Evolutionary conservation across 1,140 invertebrate species (phyloP).

Genomic region (Zaprionus camerounensis): DNA sequence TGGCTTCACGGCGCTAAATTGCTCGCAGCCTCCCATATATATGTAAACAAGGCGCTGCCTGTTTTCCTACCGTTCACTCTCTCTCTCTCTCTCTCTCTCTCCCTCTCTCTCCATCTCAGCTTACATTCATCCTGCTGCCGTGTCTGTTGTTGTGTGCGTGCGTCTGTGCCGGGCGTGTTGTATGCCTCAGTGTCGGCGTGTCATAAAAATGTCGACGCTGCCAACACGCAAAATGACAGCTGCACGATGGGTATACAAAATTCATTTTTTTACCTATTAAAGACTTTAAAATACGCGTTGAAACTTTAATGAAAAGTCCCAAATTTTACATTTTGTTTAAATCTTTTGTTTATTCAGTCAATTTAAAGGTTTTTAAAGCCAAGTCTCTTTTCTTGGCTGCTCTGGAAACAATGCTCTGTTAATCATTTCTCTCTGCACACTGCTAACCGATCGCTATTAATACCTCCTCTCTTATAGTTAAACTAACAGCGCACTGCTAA

Average conservation of each 20-base stretch:
- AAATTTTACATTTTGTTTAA: conserved; percentile 1
- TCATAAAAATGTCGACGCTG: conserved; percentile 69
- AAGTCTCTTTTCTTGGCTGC: not conserved
- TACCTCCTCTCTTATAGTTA: not conserved
- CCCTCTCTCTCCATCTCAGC: not conserved
- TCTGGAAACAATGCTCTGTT: not conserved
- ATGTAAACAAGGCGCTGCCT: conserved; percentile 35
- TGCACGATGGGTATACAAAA: conserved; percentile 47
- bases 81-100: not conserved
- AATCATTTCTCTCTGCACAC: no score
- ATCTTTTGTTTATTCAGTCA: not conserved
- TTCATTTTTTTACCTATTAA: not conserved
- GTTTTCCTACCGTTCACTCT: not conserved
- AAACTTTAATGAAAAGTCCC: not conserved
- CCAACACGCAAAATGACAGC: conserved; percentile 46
- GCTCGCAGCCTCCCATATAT: conserved; percentile 36
- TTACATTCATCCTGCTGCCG: conserved; percentile 31
- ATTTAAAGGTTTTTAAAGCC: not conserved
- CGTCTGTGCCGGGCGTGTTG: conserved; percentile 39
- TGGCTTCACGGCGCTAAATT: conserved; percentile 47
- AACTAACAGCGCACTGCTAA: not conserved
- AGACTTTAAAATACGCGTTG: not conserved
- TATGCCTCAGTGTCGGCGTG: conserved; percentile 68
- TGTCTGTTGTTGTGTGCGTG: conserved; percentile 25
- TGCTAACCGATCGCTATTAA: not conserved